Conservation (phyloP, 2,888 invertebrate species). For the Dicranocentrus wangi region DNA sequence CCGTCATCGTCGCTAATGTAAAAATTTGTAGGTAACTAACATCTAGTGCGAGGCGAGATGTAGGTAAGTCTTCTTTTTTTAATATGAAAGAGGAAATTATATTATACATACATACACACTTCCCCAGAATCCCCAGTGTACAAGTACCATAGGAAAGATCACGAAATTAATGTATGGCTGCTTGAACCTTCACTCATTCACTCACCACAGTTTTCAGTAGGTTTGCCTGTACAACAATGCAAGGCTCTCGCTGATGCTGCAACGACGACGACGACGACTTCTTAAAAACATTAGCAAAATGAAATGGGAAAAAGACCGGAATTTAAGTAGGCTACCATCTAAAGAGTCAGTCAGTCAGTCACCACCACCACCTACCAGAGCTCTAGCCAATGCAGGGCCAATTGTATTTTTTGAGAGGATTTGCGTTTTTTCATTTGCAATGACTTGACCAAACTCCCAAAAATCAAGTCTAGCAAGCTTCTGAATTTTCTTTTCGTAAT, state of each 20-base stretch:
- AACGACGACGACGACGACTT: constrained; percentile 7
- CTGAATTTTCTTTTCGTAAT: constrained; percentile 55
- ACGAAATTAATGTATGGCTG: constrained; percentile 1
- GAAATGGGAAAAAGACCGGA: constrained; percentile 59
- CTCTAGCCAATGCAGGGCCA: constrained; percentile 45
- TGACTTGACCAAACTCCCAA: constrained; percentile 56
- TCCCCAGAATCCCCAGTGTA: too few species aligned
- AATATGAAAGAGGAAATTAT: too few species aligned
- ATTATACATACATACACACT: too few species aligned
- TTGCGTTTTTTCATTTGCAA: constrained; percentile 36
- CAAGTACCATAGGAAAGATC: not conserved
- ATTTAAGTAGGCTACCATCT: constrained; percentile 62
- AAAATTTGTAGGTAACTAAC: too few species aligned
- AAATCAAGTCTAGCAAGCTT: constrained; percentile 61
- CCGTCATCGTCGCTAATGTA: not conserved
- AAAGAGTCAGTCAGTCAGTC: constrained; percentile 1
- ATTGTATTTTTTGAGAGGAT: constrained; percentile 48
- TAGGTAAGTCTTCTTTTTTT: too few species aligned
- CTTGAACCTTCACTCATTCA: not conserved
- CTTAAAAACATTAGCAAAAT: constrained; percentile 11
- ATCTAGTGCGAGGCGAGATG: too few species aligned
- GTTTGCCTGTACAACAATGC: not conserved
- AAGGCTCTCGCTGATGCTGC: not conserved
- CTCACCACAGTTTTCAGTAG: not conserved
- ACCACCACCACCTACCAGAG: constrained; percentile 34